Evolutionary conservation across 2,797 vertebrate species (phyloP).

Genomic region (Cryptoprocta ferox): DNA sequence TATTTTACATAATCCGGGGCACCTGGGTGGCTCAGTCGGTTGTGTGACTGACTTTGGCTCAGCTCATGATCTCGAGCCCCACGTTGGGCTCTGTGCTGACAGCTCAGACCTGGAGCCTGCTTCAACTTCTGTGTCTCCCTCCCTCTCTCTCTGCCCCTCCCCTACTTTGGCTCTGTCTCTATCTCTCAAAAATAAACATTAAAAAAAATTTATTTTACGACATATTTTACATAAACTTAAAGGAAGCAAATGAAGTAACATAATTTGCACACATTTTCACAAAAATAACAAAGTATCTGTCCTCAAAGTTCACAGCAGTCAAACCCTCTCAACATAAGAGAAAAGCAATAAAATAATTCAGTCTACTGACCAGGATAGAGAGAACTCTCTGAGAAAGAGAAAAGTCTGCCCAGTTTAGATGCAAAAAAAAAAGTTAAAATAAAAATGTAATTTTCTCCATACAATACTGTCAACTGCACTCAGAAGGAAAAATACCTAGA

Average conservation of each 20-base stretch:
- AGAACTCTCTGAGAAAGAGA: not conserved
- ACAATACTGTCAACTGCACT: not conserved
- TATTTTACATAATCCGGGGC: not conserved
- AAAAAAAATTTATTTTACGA: conserved; percentile 20
- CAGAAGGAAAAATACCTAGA: too few species aligned
- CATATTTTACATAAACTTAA: conserved; percentile 24
- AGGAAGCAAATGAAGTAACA: conserved; percentile 3
- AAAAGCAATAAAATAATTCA: not conserved
- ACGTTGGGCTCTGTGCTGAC: too few species aligned
- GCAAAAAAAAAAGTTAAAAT: not conserved
- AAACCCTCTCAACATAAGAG: not conserved
- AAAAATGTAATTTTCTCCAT: not conserved
- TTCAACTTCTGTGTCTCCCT: too few species aligned
- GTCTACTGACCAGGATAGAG: not conserved
- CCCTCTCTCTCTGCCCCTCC: too few species aligned
- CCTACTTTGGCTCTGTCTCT: too few species aligned
- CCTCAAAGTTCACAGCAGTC: not conserved
- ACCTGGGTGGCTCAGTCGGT: too few species aligned
- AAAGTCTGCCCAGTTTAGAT: not conserved
- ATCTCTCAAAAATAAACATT: not conserved
- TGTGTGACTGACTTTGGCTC: too few species aligned
- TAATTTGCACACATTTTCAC: not conserved
- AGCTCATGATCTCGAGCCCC: too few species aligned
- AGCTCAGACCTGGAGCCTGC: too few species aligned
- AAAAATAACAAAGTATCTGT: not conserved